Evolutionary conservation across 2,113 vertebrate species (phyloP).

Genomic region (Kryptolebias marmoratus): DNA sequence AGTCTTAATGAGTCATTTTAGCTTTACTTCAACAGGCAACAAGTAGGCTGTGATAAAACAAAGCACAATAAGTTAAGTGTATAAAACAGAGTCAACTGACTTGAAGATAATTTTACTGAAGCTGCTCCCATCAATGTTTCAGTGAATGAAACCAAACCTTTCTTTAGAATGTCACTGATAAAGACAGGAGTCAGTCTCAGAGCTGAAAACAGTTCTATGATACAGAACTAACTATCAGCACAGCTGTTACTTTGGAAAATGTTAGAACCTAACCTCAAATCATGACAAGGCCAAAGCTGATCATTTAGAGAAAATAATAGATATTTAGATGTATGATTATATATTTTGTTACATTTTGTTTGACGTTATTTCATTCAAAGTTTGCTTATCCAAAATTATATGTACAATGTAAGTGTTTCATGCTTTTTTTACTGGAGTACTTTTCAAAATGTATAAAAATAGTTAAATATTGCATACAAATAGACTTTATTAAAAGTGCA

Average conservation of each 20-base stretch:
- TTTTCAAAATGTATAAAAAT: no score
- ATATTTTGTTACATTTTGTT: neutral
- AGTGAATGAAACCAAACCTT: neutral
- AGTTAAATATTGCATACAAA: neutral
- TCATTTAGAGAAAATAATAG: neutral
- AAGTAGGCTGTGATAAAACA: no score
- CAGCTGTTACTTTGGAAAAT: neutral
- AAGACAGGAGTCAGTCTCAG: neutral
- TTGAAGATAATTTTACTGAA: neutral
- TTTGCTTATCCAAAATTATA: neutral
- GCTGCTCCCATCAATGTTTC: neutral
- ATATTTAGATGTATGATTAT: neutral
- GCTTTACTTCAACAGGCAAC: no score
- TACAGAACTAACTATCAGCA: neutral
- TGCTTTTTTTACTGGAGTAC: no score
- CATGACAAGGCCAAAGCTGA: neutral
- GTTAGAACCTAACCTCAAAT: neutral
- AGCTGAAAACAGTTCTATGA: neutral
- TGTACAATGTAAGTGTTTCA: neutral
- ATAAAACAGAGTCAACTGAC: neutral
- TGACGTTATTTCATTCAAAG: neutral
- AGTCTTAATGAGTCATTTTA: no score
- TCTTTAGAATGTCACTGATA: neutral
- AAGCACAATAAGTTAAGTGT: no score
- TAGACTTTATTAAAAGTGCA: neutral